Evolutionary conservation across 2,797 vertebrate genomes (phyloP).

Genomic region (Amblyopsis hoosieri): DNA sequence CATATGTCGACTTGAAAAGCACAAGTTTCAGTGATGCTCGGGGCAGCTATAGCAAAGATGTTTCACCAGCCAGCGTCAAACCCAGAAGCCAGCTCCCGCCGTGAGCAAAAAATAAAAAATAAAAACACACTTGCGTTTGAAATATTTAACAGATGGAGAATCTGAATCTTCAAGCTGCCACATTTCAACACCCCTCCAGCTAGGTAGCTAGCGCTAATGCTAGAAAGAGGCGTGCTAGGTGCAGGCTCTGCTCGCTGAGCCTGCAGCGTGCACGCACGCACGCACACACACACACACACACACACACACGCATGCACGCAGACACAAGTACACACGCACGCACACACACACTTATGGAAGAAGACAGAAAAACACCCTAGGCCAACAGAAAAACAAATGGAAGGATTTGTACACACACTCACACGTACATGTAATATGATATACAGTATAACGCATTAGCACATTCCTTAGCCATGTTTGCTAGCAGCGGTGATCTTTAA

Average conservation of each 20-base stretch:
- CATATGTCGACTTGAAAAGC: too few relatives aligned
- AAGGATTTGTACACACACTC: background rate
- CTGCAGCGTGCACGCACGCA: background rate
- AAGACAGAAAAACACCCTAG: background rate
- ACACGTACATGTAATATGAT: background rate
- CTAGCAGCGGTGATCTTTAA: background rate
- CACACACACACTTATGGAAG: background rate
- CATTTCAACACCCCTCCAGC: slow-evolving; percentile 18
- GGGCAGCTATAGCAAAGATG: too few relatives aligned
- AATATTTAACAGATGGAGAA: slow-evolving; percentile 60
- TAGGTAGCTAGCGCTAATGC: background rate
- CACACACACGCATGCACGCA: too few relatives aligned
- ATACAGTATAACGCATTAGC: background rate
- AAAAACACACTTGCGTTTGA: slow-evolving; percentile 21
- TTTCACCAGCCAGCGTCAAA: background rate
- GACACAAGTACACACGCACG: background rate
- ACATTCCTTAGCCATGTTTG: slow-evolving; percentile 13
- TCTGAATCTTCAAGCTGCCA: slow-evolving; percentile 19
- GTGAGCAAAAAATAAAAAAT: slow-evolving; percentile 9
- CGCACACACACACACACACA: too few relatives aligned
- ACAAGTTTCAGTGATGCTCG: too few relatives aligned
- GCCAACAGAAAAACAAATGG: background rate
- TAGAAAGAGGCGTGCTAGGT: background rate
- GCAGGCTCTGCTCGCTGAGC: background rate
- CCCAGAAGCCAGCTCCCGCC: slow-evolving; percentile 4